phyloP scores from a whole-genome alignment of 2,888 invertebrate genomes.

The Plusia festucae region DNA sequence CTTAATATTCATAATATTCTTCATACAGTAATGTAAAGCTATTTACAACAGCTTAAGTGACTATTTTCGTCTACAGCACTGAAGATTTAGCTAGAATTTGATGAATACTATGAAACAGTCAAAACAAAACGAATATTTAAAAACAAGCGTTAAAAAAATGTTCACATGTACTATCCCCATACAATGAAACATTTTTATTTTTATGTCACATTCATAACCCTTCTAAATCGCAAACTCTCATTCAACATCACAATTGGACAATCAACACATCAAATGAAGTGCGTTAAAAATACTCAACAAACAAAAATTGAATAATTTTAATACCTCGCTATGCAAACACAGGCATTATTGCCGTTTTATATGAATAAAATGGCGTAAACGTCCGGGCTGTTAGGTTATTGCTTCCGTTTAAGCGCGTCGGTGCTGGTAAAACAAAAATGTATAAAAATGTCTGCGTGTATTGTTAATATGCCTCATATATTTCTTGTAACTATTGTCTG shows the following conservation, averaged over 20 bases:
- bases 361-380: constrained; percentile 68
- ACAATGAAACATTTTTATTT: constrained; percentile 11
- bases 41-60: too few relatives aligned
- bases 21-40: too few relatives aligned
- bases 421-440: constrained; percentile 59
- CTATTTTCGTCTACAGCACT: too few relatives aligned
- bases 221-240: constrained; percentile 28
- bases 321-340: constrained; percentile 65
- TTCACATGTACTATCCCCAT: not conserved
- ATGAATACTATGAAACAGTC: not conserved
- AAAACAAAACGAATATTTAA: not conserved
- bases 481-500: constrained; percentile 69
- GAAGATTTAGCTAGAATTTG: too few relatives aligned
- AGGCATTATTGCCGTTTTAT: constrained; percentile 67
- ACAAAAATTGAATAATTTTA: constrained; percentile 67
- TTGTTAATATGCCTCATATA: constrained; percentile 68
- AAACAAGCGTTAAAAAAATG: not conserved
- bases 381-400: constrained; percentile 72
- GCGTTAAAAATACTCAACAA: constrained; percentile 47
- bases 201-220: constrained; percentile 30
- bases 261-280: constrained; percentile 49
- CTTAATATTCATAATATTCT: too few relatives aligned
- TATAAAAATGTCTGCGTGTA: constrained; percentile 66
- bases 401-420: constrained; percentile 69
- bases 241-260: constrained; percentile 42